phyloP scores from a whole-genome alignment of 2,888 invertebrate species.

The Rotaria magnacalcarata region DNA sequence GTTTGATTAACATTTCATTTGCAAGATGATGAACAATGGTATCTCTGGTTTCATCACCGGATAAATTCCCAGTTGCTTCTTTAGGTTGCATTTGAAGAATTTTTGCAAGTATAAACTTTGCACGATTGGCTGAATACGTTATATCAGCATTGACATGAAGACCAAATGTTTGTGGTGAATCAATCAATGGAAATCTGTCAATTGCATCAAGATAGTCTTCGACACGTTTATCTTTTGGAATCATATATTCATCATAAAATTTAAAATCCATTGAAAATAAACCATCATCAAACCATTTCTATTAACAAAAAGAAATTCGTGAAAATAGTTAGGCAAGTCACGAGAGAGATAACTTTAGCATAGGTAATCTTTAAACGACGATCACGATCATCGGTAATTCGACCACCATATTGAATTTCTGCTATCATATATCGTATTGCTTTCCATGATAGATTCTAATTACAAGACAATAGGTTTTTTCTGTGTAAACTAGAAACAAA shows the following conservation, averaged over 20 bases:
- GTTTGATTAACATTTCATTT: conserved; percentile 81
- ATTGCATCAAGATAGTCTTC: no score
- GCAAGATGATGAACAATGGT: conserved; percentile 83
- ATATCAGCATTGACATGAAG: not conserved
- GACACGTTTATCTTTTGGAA: no score
- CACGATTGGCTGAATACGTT: no score
- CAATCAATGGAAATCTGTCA: conserved; percentile 59
- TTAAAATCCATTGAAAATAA: no score
- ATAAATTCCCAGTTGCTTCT: not conserved
- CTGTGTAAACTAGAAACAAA: no score
- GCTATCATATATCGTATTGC: conserved; percentile 75
- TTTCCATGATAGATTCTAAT: conserved; percentile 57
- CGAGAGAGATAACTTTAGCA: conserved; percentile 49
- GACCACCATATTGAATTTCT: conserved; percentile 82
- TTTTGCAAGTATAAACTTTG: no score
- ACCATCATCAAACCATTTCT: no score
- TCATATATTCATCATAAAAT: no score
- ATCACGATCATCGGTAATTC: conserved; percentile 84
- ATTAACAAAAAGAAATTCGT: no score
- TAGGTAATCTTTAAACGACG: conserved; percentile 71
- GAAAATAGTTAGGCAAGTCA: no score
- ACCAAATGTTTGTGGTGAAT: conserved; percentile 23
- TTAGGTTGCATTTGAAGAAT: not conserved
- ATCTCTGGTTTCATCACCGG: conserved; percentile 68
- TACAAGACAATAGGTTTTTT: no score